Conservation (phyloP, 1,140 invertebrate genomes). For the Eupristina koningsbergeri region DNA sequence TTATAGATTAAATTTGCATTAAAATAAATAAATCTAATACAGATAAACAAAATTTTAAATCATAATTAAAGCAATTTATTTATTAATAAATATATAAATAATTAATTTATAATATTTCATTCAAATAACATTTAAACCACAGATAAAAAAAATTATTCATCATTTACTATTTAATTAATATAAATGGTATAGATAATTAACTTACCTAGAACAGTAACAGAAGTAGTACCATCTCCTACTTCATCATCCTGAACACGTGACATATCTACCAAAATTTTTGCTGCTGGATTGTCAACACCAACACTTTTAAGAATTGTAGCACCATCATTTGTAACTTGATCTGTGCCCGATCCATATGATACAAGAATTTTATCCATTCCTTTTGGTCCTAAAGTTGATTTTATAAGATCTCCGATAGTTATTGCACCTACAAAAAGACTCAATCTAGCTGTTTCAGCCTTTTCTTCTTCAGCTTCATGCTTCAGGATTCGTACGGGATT, state of each 20-base stretch:
- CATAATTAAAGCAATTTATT: no score
- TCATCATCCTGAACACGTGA: constrained; percentile 99
- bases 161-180: not conserved
- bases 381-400: constrained; percentile 98
- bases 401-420: constrained; percentile 98
- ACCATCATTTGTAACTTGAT: constrained; percentile 98
- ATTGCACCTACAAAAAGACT: constrained; percentile 98
- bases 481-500: constrained; percentile 96
- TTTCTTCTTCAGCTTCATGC: constrained; percentile 97
- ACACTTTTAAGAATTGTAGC: constrained; percentile 98
- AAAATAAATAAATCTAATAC: constrained; percentile 4
- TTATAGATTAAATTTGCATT: constrained; percentile 18
- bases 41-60: no score
- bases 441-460: constrained; percentile 94
- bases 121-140: not conserved
- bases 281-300: constrained; percentile 98
- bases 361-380: constrained; percentile 99
- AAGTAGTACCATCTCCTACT: constrained; percentile 99
- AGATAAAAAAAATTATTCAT: not conserved
- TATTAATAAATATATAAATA: no score
- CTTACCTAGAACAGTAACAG: constrained; percentile 93
- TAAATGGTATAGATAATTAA: no score
- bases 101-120: no score
- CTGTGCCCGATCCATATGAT: constrained; percentile 85
- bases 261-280: constrained; percentile 98